Base-by-base conservation (phyloP, 2,113 vertebrate species). In the Ranitomeya imitator region DNA sequence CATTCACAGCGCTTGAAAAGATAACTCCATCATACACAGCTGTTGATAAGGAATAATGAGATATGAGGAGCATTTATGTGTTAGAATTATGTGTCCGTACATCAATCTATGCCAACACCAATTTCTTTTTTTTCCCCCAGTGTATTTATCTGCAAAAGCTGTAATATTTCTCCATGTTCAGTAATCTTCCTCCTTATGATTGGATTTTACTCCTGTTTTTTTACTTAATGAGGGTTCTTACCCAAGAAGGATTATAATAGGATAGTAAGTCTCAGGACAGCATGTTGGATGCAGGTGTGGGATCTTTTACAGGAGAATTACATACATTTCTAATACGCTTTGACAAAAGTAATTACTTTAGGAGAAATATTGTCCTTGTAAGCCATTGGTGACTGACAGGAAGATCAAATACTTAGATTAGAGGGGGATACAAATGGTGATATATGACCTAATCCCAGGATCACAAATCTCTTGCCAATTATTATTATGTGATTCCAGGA, bases 91-190 rank as follows among this genome's bases (percentile, higher is more conserved):
- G 63, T 83, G 61, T 83, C 18, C 13, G 37, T 23, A 83, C 61
- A 83, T 83, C 61, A 83, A 83, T 83, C 81, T 83, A 69, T 69
- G 81, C 81, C 81, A 83, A 83, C 81, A 54, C 81, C 61, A 83
- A 67, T 52, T 51, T 60, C 31, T 83, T 45, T n/a, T n/a, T 83
- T 23, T 15, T 6, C 63, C 60, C 21, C 61, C 12, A 23, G 81
- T 67, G 61, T 83, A 69, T 83, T 83, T 83, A 83, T 51, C 37
- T 65, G 80, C 57, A 65, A 52, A 83, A 65, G 80, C 60, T 52
- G 80, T 65, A 83, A 52, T 51, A 19, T 65, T 67, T 61, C 61
- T 52, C 45, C 37, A 54, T 83, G 81, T 83, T 83, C 61, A 9
- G 61, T 45, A 67, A 83, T 83, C 63, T 54, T 83, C 37, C 61